Conservation (phyloP, 2,797 vertebrate species). For the Crenichthys baileyi region DNA sequence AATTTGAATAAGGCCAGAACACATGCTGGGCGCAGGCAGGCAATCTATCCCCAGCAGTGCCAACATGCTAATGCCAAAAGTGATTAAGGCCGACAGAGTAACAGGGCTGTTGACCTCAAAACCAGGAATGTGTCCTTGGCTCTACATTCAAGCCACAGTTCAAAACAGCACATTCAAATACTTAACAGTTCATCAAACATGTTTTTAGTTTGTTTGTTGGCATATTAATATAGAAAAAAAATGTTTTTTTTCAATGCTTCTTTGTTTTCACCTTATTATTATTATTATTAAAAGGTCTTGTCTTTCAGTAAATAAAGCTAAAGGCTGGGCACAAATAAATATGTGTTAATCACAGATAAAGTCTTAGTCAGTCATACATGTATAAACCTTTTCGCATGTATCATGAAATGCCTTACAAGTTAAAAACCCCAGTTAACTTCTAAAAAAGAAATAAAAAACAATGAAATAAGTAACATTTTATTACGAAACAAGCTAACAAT, state of each 20-base stretch:
- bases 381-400: too few relatives aligned
- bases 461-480: too few relatives aligned
- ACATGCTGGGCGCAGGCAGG: slow-evolving; percentile 40
- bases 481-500: too few relatives aligned
- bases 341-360: too few relatives aligned
- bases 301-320: too few relatives aligned
- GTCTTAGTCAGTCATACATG: too few relatives aligned
- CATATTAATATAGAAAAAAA: background rate
- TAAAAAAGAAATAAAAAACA: too few relatives aligned
- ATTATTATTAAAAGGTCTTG: too few relatives aligned
- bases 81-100: slow-evolving; percentile 66
- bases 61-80: slow-evolving; percentile 63
- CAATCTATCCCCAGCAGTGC: slow-evolving; percentile 59
- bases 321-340: too few relatives aligned
- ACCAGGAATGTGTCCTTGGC: slow-evolving; percentile 41
- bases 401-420: too few relatives aligned
- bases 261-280: background rate
- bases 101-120: slow-evolving; percentile 54
- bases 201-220: background rate
- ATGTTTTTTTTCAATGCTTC: background rate
- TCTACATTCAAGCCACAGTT: slow-evolving; percentile 7
- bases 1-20: slow-evolving; percentile 68
- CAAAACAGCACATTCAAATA: slow-evolving; percentile 5
- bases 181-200: slow-evolving; percentile 1
- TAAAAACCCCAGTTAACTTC: too few relatives aligned